phyloP scores from a whole-genome alignment of 2,888 invertebrate species.

The Morpho helenor region DNA sequence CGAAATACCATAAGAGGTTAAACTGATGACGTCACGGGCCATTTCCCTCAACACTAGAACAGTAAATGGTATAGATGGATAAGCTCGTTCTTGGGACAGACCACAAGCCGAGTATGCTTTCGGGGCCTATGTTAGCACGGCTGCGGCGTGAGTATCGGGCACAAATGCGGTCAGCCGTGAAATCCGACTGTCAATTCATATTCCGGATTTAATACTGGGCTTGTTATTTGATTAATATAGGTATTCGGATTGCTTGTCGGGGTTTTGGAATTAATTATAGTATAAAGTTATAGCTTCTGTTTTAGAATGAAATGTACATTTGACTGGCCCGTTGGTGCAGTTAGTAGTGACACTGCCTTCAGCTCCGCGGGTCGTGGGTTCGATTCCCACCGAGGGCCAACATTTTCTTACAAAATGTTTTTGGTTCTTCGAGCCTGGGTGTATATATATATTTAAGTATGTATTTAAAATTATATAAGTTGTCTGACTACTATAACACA shows the following conservation, averaged over 20 bases:
- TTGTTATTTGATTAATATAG: slow-evolving; percentile 22
- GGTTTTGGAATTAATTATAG: slow-evolving; percentile 5
- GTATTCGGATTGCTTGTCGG: slow-evolving; percentile 7
- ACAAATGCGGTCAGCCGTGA: slow-evolving; percentile 30
- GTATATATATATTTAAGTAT: too few species aligned
- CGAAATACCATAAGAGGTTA: background rate
- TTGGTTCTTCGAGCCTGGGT: too few species aligned
- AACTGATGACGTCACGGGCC: slow-evolving; percentile 19
- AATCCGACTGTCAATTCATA: slow-evolving; percentile 32
- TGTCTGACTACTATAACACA: too few species aligned
- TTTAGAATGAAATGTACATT: background rate
- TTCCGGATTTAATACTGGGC: slow-evolving; percentile 28
- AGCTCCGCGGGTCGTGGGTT: too few species aligned
- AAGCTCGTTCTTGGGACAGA: slow-evolving; percentile 36
- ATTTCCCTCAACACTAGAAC: slow-evolving; percentile 20
- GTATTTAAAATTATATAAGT: too few species aligned
- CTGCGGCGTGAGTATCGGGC: slow-evolving; percentile 1
- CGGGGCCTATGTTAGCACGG: slow-evolving; percentile 28
- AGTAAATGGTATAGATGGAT: slow-evolving; percentile 34
- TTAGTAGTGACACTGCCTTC: too few species aligned
- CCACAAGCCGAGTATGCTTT: slow-evolving; percentile 39
- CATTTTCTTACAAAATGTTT: too few species aligned
- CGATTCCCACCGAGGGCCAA: too few species aligned
- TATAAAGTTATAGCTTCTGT: background rate
- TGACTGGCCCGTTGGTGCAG: too few species aligned